phyloP scores from a whole-genome alignment of 1,140 invertebrate genomes.

The Tetragonula clypearis region DNA sequence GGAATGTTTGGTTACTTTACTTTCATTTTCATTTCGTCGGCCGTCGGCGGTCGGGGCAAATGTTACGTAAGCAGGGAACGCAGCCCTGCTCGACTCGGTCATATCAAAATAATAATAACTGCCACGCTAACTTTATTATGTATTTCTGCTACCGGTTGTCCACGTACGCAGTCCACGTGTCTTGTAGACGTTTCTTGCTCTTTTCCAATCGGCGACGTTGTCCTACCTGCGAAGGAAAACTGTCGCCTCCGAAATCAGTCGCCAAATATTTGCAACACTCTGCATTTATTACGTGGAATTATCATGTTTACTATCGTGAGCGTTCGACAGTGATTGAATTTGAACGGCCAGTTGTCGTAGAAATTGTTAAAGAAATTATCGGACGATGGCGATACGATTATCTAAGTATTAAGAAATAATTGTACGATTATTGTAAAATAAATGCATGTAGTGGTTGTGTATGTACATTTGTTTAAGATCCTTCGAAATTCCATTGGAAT shows the following conservation, averaged over 20 bases:
- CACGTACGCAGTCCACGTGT: neutral
- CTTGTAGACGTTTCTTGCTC: neutral
- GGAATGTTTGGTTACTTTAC: slow-evolving; percentile 79
- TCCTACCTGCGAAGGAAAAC: slow-evolving; percentile 14
- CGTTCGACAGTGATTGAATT: rapidly evolving
- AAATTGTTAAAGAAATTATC: neutral
- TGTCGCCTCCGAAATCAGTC: neutral
- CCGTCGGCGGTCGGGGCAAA: slow-evolving; percentile 57
- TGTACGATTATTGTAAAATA: too few relatives aligned
- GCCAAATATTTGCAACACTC: slow-evolving; percentile 8
- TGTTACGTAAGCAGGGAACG: slow-evolving; percentile 68
- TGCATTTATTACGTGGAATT: too few relatives aligned
- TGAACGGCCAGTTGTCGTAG: too few relatives aligned
- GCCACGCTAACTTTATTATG: slow-evolving; percentile 74
- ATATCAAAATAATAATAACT: slow-evolving; percentile 80
- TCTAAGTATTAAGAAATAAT: too few relatives aligned
- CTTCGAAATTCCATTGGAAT: too few relatives aligned
- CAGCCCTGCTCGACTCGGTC: slow-evolving; percentile 62
- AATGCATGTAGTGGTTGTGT: too few relatives aligned
- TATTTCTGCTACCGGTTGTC: slow-evolving; percentile 28
- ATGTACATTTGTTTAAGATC: too few relatives aligned
- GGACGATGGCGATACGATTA: too few relatives aligned
- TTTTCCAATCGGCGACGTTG: neutral
- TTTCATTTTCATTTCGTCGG: slow-evolving; percentile 80
- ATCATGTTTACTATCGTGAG: neutral